phyloP scores from a whole-genome alignment of 30 jellyfish, hydroid and myxozoan species.

The Aurelia aurita region DNA sequence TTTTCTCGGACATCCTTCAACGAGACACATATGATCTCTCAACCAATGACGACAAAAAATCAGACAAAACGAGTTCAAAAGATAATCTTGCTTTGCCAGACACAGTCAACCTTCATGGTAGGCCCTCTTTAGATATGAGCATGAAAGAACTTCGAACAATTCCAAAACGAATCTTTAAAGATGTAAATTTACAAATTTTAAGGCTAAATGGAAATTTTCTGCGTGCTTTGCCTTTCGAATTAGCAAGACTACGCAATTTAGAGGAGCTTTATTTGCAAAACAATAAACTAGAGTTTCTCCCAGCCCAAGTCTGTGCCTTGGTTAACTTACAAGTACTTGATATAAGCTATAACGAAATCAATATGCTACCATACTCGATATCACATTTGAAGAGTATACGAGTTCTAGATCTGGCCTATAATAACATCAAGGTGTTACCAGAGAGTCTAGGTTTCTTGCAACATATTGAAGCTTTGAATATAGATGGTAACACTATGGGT shows the following conservation, averaged over 20 bases:
- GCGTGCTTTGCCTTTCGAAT: conserved; percentile 54
- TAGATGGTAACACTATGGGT: conserved; percentile 50
- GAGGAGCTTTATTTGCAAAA: conserved; percentile 66
- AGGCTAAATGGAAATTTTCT: conserved; percentile 55
- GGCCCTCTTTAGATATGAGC: conserved; percentile 63
- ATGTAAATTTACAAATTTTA: conserved; percentile 28
- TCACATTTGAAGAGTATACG: conserved; percentile 37
- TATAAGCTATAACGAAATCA: conserved; percentile 56
- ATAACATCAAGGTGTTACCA: conserved; percentile 54
- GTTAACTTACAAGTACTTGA: conserved; percentile 54
- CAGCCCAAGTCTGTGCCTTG: conserved; percentile 74
- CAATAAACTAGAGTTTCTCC: conserved; percentile 65
- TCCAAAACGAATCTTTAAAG: conserved; percentile 48
- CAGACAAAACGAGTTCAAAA: conserved; percentile 5
- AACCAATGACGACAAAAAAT: conserved; percentile 11
- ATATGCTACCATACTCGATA: conserved; percentile 61
- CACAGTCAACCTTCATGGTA: conserved; percentile 41
- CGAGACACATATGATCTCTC: conserved; percentile 56
- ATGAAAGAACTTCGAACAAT: conserved; percentile 33
- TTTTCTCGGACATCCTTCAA: conserved; percentile 50
- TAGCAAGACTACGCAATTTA: conserved; percentile 40
- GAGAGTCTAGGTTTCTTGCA: conserved; percentile 57
- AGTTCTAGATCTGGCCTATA: conserved; percentile 54
- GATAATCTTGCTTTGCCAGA: conserved; percentile 38
- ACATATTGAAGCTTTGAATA: conserved; percentile 12